Conservation (phyloP, 23 tunicate genomes). For the Styela clava region DNA sequence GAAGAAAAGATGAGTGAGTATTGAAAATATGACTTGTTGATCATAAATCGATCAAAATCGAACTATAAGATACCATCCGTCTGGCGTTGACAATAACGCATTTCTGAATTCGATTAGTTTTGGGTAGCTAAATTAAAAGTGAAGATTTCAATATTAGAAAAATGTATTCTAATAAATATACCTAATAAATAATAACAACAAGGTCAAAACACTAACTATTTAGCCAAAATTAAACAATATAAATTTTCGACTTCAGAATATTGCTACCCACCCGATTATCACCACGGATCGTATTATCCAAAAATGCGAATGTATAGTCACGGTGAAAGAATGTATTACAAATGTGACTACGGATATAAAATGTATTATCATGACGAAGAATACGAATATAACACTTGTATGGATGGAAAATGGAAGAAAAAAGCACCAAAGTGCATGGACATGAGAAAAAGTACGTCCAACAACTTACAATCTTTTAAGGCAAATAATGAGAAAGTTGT, state of each 20-base stretch:
- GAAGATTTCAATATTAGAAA: neutral
- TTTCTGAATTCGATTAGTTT: neutral
- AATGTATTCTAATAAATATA: too few species aligned
- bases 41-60: too few species aligned
- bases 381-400: slow-evolving; percentile 28
- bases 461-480: neutral
- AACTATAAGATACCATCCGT: too few species aligned
- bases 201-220: neutral
- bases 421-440: slow-evolving; percentile 18
- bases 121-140: neutral
- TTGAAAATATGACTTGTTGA: neutral
- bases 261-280: slow-evolving; percentile 15
- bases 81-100: neutral
- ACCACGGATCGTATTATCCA: slow-evolving; percentile 26
- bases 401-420: slow-evolving; percentile 27
- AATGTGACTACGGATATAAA: slow-evolving; percentile 9
- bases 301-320: slow-evolving; percentile 3
- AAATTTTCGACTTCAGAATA: slow-evolving; percentile 19
- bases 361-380: slow-evolving; percentile 2
- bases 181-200: neutral
- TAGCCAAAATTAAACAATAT: neutral
- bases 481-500: neutral
- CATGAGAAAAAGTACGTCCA: slow-evolving; percentile 20
- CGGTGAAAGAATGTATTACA: slow-evolving; percentile 21
- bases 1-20: slow-evolving; percentile 2